A percentile compares a stretch with the other conserved stretches of the same genome.
These are phyloP conservation scores for Periphyllus acericola DNA, from an alignment of 2,888 invertebrate genomes.

Conservation along the genomic window DNA sequence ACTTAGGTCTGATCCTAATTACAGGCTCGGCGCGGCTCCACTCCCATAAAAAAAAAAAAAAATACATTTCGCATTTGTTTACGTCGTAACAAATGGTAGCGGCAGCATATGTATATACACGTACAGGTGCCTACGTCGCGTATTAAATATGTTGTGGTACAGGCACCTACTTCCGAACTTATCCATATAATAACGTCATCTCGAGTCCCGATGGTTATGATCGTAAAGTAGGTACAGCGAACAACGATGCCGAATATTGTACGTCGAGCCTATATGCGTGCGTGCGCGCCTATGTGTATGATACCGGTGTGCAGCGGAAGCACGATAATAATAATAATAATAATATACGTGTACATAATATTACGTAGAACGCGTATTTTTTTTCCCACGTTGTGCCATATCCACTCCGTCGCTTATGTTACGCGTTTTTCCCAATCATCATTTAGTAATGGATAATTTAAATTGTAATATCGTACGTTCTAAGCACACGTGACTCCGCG, in stretches of 20 bases:
- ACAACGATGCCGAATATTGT: too few species aligned
- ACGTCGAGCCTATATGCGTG: too few species aligned
- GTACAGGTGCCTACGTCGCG: too few species aligned
- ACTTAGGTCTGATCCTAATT: slow-evolving; percentile 31
- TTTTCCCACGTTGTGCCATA: slow-evolving; percentile 17
- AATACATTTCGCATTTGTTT: slow-evolving; percentile 43
- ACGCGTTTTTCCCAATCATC: neutral
- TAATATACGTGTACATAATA: neutral
- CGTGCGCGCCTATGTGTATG: too few species aligned
- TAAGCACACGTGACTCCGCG: too few species aligned
- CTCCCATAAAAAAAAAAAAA: slow-evolving; percentile 8
- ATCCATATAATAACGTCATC: neutral
- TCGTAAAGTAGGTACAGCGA: too few species aligned
- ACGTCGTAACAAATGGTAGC: slow-evolving; percentile 33
- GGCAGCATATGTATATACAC: neutral
- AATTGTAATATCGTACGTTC: neutral
- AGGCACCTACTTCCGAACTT: slow-evolving; percentile 3
- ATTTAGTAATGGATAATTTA: neutral
- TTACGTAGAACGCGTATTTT: neutral
- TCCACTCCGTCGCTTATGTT: neutral
- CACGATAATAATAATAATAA: too few species aligned
- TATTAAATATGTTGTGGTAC: neutral
- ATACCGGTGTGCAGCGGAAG: too few species aligned
- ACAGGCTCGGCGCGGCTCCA: slow-evolving; percentile 1
- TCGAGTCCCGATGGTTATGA: too few species aligned